These are phyloP conservation scores for Zaprionus camerounensis DNA, from an alignment of 1,140 invertebrate species.

Conservation along the genomic window DNA sequence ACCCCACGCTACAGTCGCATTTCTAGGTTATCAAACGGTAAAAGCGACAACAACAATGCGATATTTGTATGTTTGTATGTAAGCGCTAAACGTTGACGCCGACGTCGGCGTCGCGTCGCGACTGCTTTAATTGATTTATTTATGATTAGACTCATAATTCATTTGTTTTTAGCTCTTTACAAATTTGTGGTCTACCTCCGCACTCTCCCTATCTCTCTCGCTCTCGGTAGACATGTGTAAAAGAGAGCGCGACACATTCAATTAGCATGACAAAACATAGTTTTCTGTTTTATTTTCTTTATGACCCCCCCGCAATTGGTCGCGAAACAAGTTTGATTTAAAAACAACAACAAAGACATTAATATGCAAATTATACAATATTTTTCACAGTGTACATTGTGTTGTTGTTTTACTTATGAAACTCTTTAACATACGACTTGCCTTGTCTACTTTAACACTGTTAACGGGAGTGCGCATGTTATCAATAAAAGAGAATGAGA, in stretches of 20 bases:
- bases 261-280: conserved; percentile 36
- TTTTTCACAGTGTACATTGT: conserved; percentile 23
- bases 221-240: conserved; percentile 14
- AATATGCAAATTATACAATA: conserved; percentile 54
- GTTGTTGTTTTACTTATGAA: conserved; percentile 47
- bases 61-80: conserved; percentile 15
- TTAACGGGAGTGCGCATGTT: conserved; percentile 30
- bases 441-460: conserved; percentile 28
- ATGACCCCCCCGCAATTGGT: conserved; percentile 23
- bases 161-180: conserved; percentile 38
- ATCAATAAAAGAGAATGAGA: conserved; percentile 54
- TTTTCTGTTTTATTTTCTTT: conserved; percentile 16
- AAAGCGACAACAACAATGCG: conserved; percentile 56
- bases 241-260: conserved; percentile 23
- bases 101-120: conserved; percentile 22
- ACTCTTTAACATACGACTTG: conserved; percentile 42
- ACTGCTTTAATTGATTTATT: conserved; percentile 66
- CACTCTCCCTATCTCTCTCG: not conserved
- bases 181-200: conserved; percentile 25
- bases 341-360: conserved; percentile 46
- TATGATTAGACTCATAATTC: conserved; percentile 62
- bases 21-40: conserved; percentile 80
- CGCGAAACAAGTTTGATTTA: conserved; percentile 55
- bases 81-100: conserved; percentile 37
- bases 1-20: conserved; percentile 47